phyloP scores from a whole-genome alignment of 2,113 vertebrate species.

The Brachionichthys hirsutus region DNA sequence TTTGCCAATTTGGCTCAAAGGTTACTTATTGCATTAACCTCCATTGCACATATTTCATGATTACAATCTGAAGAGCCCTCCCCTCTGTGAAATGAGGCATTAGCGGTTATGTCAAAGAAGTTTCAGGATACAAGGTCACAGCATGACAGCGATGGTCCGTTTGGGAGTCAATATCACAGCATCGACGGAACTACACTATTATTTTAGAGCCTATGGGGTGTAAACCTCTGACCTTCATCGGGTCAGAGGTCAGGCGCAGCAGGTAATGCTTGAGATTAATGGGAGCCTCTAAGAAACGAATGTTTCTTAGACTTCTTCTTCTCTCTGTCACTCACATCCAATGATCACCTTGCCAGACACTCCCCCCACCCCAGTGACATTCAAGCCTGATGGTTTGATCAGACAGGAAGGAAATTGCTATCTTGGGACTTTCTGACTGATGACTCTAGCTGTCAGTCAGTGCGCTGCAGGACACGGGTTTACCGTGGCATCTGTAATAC shows the following conservation, averaged over 20 bases:
- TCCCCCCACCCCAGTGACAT: slow-evolving; percentile 62
- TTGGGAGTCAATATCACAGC: slow-evolving; percentile 16
- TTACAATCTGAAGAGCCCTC: too few relatives aligned
- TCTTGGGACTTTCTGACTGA: slow-evolving; percentile 61
- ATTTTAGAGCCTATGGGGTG: neutral
- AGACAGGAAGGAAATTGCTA: slow-evolving; percentile 59
- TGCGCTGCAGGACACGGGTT: slow-evolving; percentile 7
- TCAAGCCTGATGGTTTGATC: slow-evolving; percentile 60
- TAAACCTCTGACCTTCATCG: neutral
- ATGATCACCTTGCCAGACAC: slow-evolving; percentile 55
- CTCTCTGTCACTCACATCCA: slow-evolving; percentile 36
- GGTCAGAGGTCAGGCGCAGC: neutral
- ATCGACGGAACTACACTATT: neutral
- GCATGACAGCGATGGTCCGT: neutral
- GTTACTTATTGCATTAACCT: too few relatives aligned
- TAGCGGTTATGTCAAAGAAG: slow-evolving; percentile 3
- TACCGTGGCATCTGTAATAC: slow-evolving; percentile 25
- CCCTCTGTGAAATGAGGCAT: slow-evolving; percentile 4
- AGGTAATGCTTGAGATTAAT: neutral
- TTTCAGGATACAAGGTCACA: slow-evolving; percentile 9
- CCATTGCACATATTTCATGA: too few relatives aligned
- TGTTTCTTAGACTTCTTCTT: neutral
- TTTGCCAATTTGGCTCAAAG: too few relatives aligned
- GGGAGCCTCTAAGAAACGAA: neutral
- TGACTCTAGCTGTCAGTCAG: slow-evolving; percentile 35